A percentile compares a stretch with the other conserved stretches of the same genome.
These are phyloP conservation scores for Trimorus sp. DNA, from an alignment of 2,888 invertebrate genomes.

Conservation along the genomic window DNA sequence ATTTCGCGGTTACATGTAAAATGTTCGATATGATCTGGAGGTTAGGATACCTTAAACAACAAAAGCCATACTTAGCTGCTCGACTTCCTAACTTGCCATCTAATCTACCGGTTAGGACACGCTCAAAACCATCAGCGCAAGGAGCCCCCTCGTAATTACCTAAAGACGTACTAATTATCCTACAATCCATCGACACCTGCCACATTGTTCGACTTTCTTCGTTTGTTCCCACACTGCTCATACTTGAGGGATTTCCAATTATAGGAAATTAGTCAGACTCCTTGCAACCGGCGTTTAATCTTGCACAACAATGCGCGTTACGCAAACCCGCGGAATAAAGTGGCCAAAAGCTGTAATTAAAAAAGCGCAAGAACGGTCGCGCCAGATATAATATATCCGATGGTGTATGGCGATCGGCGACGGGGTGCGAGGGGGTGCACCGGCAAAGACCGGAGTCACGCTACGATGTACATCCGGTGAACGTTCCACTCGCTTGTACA, in stretches of 20 bases:
- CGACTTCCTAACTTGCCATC: too few species aligned
- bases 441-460: conserved; percentile 79
- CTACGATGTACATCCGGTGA: conserved; percentile 78
- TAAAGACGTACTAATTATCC: conserved; percentile 34
- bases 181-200: conserved; percentile 41
- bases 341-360: conserved; percentile 41
- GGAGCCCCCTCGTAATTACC: background rate
- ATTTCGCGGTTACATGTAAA: background rate
- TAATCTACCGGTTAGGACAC: too few species aligned
- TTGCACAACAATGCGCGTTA: conserved; percentile 35
- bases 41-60: background rate
- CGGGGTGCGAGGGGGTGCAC: conserved; percentile 61
- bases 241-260: conserved; percentile 15
- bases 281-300: conserved; percentile 38
- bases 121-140: background rate
- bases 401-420: conserved; percentile 57
- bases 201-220: conserved; percentile 24
- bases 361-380: conserved; percentile 18
- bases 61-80: too few species aligned
- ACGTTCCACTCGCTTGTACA: conserved; percentile 59
- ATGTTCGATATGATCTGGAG: conserved; percentile 2
- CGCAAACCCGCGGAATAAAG: conserved; percentile 7
- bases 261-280: conserved; percentile 21
- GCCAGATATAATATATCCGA: conserved; percentile 47
- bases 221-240: conserved; percentile 28